A percentile compares a stretch with the other conserved stretches of the same genome.
Evolutionary conservation across 2,113 vertebrate species (phyloP).

Genomic region (Cyanoderma ruficeps): DNA sequence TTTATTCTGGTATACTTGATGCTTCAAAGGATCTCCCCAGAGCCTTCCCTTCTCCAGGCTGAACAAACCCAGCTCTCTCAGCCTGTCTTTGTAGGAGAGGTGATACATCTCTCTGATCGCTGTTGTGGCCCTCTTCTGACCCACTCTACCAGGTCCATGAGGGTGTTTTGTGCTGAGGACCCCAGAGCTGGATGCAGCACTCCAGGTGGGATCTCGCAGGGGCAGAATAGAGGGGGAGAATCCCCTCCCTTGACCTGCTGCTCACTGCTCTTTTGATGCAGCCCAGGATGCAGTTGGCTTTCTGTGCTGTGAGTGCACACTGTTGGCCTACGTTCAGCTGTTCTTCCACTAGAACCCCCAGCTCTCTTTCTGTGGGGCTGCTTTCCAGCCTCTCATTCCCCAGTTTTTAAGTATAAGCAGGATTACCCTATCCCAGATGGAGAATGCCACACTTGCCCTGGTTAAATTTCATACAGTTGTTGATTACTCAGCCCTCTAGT

Average conservation of each 20-base stretch:
- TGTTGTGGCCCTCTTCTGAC: not conserved
- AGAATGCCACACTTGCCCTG: not conserved
- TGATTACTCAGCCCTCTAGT: not conserved
- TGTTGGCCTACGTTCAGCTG: not conserved
- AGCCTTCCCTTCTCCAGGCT: not conserved
- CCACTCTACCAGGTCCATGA: not conserved
- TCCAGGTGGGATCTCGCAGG: not conserved
- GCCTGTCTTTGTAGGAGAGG: not conserved
- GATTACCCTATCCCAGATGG: not conserved
- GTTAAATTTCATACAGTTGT: not conserved
- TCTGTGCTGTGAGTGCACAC: not conserved
- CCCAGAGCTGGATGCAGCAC: not conserved
- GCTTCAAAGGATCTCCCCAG: not conserved
- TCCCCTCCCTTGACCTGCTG: not conserved
- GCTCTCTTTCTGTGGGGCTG: not conserved
- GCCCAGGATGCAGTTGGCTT: not conserved
- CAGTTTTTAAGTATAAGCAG: not conserved
- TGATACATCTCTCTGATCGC: not conserved
- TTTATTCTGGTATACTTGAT: not conserved
- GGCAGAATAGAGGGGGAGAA: not conserved
- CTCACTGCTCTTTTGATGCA: not conserved
- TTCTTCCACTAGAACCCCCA: not conserved
- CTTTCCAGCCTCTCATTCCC: not conserved
- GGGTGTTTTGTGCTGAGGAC: not conserved
- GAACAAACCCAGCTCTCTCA: not conserved